A percentile compares a stretch with the other conserved stretches of the same genome.
phyloP scores from a whole-genome alignment of 1,140 invertebrate genomes.

The Eupristina koningsbergeri region DNA sequence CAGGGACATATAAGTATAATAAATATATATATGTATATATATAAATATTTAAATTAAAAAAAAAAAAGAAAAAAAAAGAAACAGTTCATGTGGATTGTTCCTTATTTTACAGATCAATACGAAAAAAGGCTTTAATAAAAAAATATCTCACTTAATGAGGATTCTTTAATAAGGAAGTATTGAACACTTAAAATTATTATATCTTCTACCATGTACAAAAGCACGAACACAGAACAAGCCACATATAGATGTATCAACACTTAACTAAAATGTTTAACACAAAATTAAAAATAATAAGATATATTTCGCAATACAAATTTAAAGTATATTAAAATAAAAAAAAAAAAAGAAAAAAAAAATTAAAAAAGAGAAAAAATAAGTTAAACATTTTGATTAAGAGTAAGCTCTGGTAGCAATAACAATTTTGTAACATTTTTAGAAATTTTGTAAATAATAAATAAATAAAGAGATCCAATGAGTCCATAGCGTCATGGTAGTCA shows the following conservation, averaged over 20 bases:
- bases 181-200: slow-evolving; percentile 42
- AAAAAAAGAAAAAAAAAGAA: slow-evolving; percentile 34
- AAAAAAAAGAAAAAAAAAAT: slow-evolving; percentile 40
- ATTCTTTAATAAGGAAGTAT: slow-evolving; percentile 60
- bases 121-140: slow-evolving; percentile 40
- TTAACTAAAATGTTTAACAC: slow-evolving; percentile 62
- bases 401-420: slow-evolving; percentile 69
- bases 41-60: neutral
- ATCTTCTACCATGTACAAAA: slow-evolving; percentile 53
- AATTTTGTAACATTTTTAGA: slow-evolving; percentile 71
- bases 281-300: slow-evolving; percentile 28
- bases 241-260: slow-evolving; percentile 62
- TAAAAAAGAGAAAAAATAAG: slow-evolving; percentile 35
- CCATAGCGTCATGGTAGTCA: slow-evolving; percentile 65
- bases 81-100: slow-evolving; percentile 48
- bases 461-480: slow-evolving; percentile 65
- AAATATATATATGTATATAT: neutral
- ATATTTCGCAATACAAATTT: slow-evolving; percentile 6
- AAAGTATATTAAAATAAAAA: slow-evolving; percentile 19
- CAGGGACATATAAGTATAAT: slow-evolving; percentile 66
- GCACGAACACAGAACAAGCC: slow-evolving; percentile 64
- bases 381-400: slow-evolving; percentile 64
- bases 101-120: slow-evolving; percentile 17
- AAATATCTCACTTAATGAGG: slow-evolving; percentile 60
- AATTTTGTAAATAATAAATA: slow-evolving; percentile 67